Conservation (phyloP, 2,888 invertebrate genomes). For the Aleiodes leptofemur region DNA sequence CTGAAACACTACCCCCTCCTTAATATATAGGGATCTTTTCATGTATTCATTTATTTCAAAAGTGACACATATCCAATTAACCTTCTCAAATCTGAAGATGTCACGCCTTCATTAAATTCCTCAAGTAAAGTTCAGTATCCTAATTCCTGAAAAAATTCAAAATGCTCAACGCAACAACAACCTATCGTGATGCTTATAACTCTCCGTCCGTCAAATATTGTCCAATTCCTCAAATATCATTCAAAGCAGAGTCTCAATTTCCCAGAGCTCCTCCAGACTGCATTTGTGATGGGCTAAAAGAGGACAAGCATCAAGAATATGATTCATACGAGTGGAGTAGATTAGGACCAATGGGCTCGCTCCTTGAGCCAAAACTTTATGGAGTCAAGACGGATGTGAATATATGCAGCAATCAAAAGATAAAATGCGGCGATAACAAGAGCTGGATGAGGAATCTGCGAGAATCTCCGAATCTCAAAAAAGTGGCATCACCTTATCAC, state of each 20-base stretch:
- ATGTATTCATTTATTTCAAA: no score
- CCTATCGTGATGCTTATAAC: slow-evolving; percentile 80
- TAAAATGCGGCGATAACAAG: not conserved
- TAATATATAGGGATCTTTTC: no score
- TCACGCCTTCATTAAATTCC: no score
- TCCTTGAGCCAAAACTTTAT: slow-evolving; percentile 80
- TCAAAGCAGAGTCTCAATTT: not conserved
- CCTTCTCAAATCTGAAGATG: no score
- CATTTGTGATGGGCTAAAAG: slow-evolving; percentile 48
- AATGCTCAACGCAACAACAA: slow-evolving; percentile 79
- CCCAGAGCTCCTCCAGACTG: slow-evolving; percentile 33
- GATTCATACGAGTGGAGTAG: slow-evolving; percentile 72
- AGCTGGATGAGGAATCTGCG: not conserved
- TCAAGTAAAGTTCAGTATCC: slow-evolving; percentile 18
- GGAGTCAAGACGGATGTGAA: slow-evolving; percentile 78
- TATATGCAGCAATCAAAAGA: slow-evolving; percentile 53
- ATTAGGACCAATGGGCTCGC: slow-evolving; percentile 79
- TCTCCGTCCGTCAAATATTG: slow-evolving; percentile 77
- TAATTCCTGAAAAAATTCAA: slow-evolving; percentile 55
- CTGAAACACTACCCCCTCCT: no score
- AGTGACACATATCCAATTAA: no score
- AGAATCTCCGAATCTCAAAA: not conserved
- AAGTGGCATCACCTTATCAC: slow-evolving; percentile 76
- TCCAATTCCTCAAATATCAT: slow-evolving; percentile 1
- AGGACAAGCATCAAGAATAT: slow-evolving; percentile 49